Base-by-base conservation (phyloP, 2,113 vertebrate genomes). In the Ia io region DNA sequence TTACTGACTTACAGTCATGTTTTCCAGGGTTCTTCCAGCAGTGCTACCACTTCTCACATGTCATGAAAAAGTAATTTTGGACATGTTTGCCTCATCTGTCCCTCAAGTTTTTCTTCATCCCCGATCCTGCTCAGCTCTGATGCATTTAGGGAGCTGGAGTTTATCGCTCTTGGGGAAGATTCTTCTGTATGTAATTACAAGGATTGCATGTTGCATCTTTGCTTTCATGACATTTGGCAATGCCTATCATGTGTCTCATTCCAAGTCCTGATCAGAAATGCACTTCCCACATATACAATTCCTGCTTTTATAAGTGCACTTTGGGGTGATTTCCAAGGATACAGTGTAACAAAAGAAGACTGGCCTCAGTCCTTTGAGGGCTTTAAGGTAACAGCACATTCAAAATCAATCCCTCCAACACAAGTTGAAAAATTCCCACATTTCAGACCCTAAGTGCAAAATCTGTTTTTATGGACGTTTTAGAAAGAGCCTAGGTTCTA, bases 41-140 rank as follows among this genome's bases (percentile, higher is more conserved):
- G 42, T 12, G 12, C n/a, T 20, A 25, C 6, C 9, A 14, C 22
- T 35, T 18, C 9, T 18, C 9, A 1, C 8, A 25, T 18, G 28
- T 35, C 79, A 56, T 59, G 77, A 53, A 86, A 53, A 42, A 80
- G 42, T 42, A 23, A 35, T 9, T 12, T 4, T 37, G 20, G 18
- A 44, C n/a, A 18, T 32, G 35, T 23, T 35, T 0, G 9, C 42
- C 32, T 53, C 8, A 14, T 12, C 47, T 49, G 47, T 16, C n/a
- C 51, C 7, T 0, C 12, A 12, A n/a, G 61, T 61, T 32, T 23
- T 44, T 12, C 14, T 70, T 44, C 6, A 6, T 6, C 22, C 74
- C 5, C 0, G 0, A 9, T 7, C 1, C 92, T 49, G 2, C 67
- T 6, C 18, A 17, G 53, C 14, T 47, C 18, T 35, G 11, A 5